A percentile compares a stretch with the other conserved stretches of the same genome.
Evolutionary conservation across 2,113 vertebrate species (phyloP).

Genomic region (Paedocypris sp.): DNA sequence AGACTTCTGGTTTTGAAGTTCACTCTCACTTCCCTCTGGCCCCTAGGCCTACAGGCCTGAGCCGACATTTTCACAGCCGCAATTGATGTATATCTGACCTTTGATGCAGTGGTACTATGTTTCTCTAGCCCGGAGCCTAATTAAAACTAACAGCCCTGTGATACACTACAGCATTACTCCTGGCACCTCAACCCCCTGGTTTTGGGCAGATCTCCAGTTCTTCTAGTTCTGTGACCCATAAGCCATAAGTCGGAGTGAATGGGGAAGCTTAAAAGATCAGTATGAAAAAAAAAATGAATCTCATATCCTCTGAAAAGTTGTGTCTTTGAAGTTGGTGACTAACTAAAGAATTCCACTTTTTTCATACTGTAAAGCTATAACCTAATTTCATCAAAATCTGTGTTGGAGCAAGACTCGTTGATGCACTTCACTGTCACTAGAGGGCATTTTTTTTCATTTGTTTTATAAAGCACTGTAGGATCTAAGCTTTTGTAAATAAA

Average conservation of each 20-base stretch:
- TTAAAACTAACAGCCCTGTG: slow-evolving; percentile 60
- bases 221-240: not conserved
- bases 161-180: slow-evolving; percentile 11
- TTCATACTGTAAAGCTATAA: no score
- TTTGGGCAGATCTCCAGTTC: slow-evolving; percentile 20
- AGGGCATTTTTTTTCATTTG: slow-evolving; percentile 22
- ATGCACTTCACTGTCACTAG: slow-evolving; percentile 16
- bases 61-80: slow-evolving; percentile 53
- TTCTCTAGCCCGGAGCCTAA: slow-evolving; percentile 54
- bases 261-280: not conserved
- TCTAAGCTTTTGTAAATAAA: no score
- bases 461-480: not conserved
- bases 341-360: no score
- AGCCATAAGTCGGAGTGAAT: not conserved
- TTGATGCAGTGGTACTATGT: slow-evolving; percentile 62
- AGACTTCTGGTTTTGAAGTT: slow-evolving; percentile 31
- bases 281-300: no score
- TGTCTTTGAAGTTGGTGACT: not conserved
- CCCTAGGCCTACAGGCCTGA: slow-evolving; percentile 26
- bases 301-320: not conserved
- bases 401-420: not conserved
- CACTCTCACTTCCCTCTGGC: not conserved
- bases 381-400: no score
- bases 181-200: slow-evolving; percentile 21
- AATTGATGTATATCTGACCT: slow-evolving; percentile 73